Percentiles rank a stretch among this genome's conserved stretches.
Conservation (phyloP, 2,797 vertebrate species). For the Hypotaenidia okinawae region DNA sequence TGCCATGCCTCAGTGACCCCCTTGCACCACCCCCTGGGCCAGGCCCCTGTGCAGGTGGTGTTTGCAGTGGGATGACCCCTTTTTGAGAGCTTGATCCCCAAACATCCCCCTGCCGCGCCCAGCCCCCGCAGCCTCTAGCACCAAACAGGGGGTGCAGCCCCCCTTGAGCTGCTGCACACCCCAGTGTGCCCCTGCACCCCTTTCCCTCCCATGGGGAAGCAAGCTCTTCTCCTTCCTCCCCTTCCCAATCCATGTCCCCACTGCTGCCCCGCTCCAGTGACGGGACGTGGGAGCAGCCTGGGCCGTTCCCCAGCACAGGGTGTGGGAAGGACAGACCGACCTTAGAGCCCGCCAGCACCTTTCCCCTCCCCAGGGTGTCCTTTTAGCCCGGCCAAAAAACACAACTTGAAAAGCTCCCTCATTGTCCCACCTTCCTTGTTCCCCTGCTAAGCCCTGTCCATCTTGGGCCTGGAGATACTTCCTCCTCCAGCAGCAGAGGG, state of each 20-base stretch:
- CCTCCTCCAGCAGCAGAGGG: not conserved
- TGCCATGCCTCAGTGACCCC: no score
- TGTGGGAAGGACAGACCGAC: not conserved
- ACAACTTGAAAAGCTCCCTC: not conserved
- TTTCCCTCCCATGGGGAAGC: not conserved
- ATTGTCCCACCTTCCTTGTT: not conserved
- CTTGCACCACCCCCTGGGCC: no score
- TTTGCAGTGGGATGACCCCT: not conserved
- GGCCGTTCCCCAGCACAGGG: not conserved
- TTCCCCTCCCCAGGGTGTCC: not conserved
- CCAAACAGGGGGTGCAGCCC: fast-evolving
- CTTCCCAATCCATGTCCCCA: fast-evolving
- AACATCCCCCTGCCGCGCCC: not conserved
- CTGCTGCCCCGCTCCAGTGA: fast-evolving
- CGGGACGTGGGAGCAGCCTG: not conserved
- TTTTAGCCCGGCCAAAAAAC: not conserved
- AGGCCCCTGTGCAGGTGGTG: not conserved
- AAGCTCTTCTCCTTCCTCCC: not conserved
- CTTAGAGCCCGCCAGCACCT: not conserved
- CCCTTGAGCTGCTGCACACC: fast-evolving
- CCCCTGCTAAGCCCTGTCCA: not conserved
- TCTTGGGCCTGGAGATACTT: not conserved
- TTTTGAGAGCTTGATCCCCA: not conserved
- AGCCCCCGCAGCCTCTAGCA: not conserved
- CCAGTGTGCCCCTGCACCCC: fast-evolving